These are phyloP conservation scores for Dynastes grantii DNA, from an alignment of 2,888 invertebrate genomes.

Conservation along the genomic window DNA sequence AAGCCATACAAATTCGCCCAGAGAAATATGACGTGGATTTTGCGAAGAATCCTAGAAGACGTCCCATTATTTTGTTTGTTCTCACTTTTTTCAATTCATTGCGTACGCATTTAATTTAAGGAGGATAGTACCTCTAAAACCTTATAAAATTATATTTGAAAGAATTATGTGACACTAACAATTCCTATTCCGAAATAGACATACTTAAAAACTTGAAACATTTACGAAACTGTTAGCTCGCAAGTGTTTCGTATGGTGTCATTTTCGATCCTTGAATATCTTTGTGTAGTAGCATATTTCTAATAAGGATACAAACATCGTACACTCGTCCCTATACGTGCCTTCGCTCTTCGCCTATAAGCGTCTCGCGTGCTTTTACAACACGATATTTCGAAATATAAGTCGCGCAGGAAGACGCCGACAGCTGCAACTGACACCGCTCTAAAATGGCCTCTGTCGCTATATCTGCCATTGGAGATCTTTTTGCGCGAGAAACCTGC, in stretches of 20 bases:
- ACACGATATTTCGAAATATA: constrained; percentile 19
- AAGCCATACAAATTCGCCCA: too few relatives aligned
- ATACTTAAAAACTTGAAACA: too few relatives aligned
- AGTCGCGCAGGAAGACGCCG: constrained; percentile 33
- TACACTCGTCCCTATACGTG: not conserved
- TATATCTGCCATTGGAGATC: constrained; percentile 17
- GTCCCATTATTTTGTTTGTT: too few relatives aligned
- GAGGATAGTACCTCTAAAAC: too few relatives aligned
- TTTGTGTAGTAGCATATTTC: not conserved
- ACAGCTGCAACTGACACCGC: constrained; percentile 45
- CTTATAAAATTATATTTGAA: too few relatives aligned
- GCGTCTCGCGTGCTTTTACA: not conserved
- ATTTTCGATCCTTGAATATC: constrained; percentile 5
- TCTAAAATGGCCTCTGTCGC: constrained; percentile 30
- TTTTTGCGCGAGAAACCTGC: not conserved
- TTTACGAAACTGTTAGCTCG: constrained; percentile 3
- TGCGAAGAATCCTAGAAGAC: too few relatives aligned
- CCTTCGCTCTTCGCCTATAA: too few relatives aligned
- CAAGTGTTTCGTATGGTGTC: constrained; percentile 7
- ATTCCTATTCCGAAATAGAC: too few relatives aligned
- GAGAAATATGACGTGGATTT: too few relatives aligned
- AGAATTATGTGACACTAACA: too few relatives aligned
- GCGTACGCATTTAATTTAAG: too few relatives aligned
- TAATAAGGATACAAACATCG: not conserved
- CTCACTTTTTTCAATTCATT: too few relatives aligned